phyloP scores from a whole-genome alignment of 2,113 vertebrate genomes.

The Telmatochromis brachygnathus region DNA sequence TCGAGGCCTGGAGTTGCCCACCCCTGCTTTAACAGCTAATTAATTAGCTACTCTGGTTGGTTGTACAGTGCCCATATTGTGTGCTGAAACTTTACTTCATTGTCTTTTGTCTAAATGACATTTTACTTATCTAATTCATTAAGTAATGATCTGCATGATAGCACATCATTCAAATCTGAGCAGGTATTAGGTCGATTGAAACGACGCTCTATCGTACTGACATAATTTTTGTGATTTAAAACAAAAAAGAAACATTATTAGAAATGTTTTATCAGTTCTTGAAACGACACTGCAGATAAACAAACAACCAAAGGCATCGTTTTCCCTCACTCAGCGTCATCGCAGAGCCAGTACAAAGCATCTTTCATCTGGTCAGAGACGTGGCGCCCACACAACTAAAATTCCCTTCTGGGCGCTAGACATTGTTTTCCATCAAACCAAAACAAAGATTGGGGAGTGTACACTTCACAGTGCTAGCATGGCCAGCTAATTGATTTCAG shows the following conservation, averaged over 20 bases:
- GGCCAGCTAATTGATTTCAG: conserved; percentile 67
- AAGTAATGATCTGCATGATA: not conserved
- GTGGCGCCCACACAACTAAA: conserved; percentile 17
- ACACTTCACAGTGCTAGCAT: conserved; percentile 48
- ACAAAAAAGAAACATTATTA: not conserved
- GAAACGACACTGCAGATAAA: not conserved
- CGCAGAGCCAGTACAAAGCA: not conserved
- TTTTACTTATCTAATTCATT: not conserved
- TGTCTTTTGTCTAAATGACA: not conserved
- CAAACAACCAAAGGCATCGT: not conserved
- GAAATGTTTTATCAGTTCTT: not conserved
- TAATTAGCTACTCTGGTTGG: not conserved
- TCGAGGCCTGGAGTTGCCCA: accelerated
- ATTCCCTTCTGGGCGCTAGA: conserved; percentile 18
- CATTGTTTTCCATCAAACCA: conserved; percentile 47
- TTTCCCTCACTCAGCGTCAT: not conserved
- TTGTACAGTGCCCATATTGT: not conserved
- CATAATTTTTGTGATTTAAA: not conserved
- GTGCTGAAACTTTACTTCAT: not conserved
- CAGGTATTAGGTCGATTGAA: not conserved
- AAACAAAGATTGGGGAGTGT: conserved; percentile 50
- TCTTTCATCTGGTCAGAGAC: conserved; percentile 21
- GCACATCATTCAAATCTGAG: not conserved
- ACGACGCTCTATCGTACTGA: accelerated
- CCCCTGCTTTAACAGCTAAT: not conserved